Conservation (phyloP, 2,113 vertebrate genomes). For the Brienomyrus brachyistius region DNA sequence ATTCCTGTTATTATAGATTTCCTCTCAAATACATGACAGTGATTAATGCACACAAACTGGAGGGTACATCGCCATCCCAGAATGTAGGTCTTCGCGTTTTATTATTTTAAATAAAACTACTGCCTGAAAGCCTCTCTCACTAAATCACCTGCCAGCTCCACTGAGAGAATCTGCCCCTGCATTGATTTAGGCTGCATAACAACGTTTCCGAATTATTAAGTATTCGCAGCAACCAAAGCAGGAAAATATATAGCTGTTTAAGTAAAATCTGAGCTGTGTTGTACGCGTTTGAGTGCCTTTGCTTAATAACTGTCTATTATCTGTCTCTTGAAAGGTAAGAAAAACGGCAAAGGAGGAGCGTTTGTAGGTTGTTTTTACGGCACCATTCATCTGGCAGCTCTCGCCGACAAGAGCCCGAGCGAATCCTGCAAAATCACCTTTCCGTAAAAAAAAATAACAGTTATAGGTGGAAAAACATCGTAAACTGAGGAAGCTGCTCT, state of each 20-base stretch:
- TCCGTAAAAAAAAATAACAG: not conserved
- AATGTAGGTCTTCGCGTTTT: not conserved
- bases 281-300: not conserved
- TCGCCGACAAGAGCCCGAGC: not conserved
- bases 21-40: not conserved
- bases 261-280: not conserved
- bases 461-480: not conserved
- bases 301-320: not conserved
- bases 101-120: not conserved
- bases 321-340: not conserved
- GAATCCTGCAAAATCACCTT: not conserved
- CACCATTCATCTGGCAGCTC: not conserved
- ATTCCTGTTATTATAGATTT: not conserved
- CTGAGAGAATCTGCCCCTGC: not conserved
- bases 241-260: not conserved
- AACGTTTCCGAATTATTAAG: not conserved
- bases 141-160: not conserved
- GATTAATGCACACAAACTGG: not conserved
- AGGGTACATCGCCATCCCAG: not conserved
- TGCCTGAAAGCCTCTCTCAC: not conserved
- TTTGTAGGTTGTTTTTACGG: not conserved
- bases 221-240: not conserved
- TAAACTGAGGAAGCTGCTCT: not conserved
- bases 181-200: not conserved
- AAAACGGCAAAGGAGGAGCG: not conserved